Conservation (phyloP, 2,113 vertebrate genomes). For the Chlamydotis undulata region DNA sequence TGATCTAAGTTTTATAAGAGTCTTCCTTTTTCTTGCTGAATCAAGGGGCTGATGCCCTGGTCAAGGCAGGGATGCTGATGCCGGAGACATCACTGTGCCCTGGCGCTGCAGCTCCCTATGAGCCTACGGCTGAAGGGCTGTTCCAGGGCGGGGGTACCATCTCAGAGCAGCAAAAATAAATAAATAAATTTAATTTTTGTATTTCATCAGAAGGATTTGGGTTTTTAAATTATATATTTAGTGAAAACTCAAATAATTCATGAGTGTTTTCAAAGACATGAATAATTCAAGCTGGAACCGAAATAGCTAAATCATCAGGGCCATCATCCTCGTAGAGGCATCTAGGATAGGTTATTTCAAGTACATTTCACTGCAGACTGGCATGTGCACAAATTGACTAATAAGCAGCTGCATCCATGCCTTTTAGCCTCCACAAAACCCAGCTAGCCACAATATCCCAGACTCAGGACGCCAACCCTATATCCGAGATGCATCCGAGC, state of each 20-base stretch:
- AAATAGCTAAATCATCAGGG: slow-evolving; percentile 70
- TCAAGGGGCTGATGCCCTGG: neutral
- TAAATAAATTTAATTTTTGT: neutral
- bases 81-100: neutral
- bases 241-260: slow-evolving; percentile 69
- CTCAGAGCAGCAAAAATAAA: neutral
- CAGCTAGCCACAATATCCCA: slow-evolving; percentile 7
- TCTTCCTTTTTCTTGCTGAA: neutral
- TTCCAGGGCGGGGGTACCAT: neutral
- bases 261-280: slow-evolving; percentile 67
- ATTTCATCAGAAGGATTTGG: slow-evolving; percentile 13
- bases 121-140: neutral
- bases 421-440: slow-evolving; percentile 26
- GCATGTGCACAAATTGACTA: slow-evolving; percentile 60
- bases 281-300: slow-evolving; percentile 62
- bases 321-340: slow-evolving; percentile 47
- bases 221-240: slow-evolving; percentile 66
- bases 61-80: neutral
- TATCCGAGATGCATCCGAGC: neutral
- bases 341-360: slow-evolving; percentile 67
- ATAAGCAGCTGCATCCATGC: slow-evolving; percentile 23
- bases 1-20: neutral
- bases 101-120: rapidly evolving
- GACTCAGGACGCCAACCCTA: slow-evolving; percentile 8
- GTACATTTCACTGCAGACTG: slow-evolving; percentile 61